These are phyloP conservation scores for Pachydiplax longipennis DNA, from an alignment of 2,888 invertebrate species.

Conservation along the genomic window DNA sequence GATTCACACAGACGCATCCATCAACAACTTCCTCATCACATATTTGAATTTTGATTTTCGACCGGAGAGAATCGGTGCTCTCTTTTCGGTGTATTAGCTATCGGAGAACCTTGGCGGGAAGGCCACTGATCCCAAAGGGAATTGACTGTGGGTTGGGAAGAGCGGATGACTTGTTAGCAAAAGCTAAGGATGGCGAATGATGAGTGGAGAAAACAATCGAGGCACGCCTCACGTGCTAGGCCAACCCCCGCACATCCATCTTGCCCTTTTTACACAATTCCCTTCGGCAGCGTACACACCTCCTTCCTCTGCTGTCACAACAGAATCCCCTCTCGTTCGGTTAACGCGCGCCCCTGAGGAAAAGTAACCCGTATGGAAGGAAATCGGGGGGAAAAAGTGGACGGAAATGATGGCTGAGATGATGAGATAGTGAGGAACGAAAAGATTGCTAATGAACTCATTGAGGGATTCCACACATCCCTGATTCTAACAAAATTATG, in stretches of 20 bases:
- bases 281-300: background rate
- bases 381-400: background rate
- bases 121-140: background rate
- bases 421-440: background rate
- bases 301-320: background rate
- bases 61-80: too few relatives aligned
- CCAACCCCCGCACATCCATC: background rate
- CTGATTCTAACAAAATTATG: too few relatives aligned
- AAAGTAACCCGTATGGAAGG: background rate
- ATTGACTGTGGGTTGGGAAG: background rate
- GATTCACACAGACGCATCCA: too few relatives aligned
- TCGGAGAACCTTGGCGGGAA: background rate
- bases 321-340: conserved; percentile 4
- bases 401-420: background rate
- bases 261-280: background rate
- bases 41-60: too few relatives aligned
- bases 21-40: too few relatives aligned
- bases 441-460: background rate
- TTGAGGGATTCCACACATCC: too few relatives aligned
- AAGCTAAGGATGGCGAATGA: background rate
- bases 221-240: background rate
- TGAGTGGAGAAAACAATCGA: background rate
- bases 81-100: too few relatives aligned
- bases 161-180: background rate
- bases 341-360: background rate